Conservation (phyloP, 2,113 vertebrate species). For the Oryzias melastigma region DNA sequence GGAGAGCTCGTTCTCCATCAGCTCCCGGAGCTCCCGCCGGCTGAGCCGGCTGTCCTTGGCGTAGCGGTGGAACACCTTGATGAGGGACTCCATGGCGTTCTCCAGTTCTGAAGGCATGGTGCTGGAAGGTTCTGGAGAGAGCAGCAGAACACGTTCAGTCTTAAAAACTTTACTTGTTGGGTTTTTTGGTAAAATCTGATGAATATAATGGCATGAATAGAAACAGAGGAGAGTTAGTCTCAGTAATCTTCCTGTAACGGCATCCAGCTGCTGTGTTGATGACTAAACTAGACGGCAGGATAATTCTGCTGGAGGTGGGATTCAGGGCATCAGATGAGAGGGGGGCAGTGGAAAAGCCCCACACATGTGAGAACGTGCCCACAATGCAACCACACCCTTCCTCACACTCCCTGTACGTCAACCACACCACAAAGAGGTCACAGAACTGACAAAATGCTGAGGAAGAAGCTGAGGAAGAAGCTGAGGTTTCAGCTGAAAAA, state of each 20-base stretch:
- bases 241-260: not conserved
- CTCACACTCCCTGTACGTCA: no score
- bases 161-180: constrained; percentile 10
- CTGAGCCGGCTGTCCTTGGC: constrained; percentile 76
- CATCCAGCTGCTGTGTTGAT: not conserved
- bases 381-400: constrained; percentile 32
- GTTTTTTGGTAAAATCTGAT: no score
- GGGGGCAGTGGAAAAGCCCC: not conserved
- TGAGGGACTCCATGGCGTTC: constrained; percentile 85
- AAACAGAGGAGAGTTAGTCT: no score
- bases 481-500: constrained; percentile 1
- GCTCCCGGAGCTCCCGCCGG: constrained; percentile 77
- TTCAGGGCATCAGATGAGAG: not conserved
- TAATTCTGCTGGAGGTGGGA: constrained; percentile 10
- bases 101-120: constrained; percentile 88
- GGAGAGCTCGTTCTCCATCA: constrained; percentile 83
- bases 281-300: no score
- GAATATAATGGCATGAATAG: no score
- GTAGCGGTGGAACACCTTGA: constrained; percentile 87
- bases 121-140: constrained; percentile 31
- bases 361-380: constrained; percentile 12
- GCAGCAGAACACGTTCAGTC: not conserved
- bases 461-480: no score
- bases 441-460: not conserved
- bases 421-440: not conserved